Base-by-base conservation (phyloP, 2,113 vertebrate genomes). In the Todiramphus chloris region DNA sequence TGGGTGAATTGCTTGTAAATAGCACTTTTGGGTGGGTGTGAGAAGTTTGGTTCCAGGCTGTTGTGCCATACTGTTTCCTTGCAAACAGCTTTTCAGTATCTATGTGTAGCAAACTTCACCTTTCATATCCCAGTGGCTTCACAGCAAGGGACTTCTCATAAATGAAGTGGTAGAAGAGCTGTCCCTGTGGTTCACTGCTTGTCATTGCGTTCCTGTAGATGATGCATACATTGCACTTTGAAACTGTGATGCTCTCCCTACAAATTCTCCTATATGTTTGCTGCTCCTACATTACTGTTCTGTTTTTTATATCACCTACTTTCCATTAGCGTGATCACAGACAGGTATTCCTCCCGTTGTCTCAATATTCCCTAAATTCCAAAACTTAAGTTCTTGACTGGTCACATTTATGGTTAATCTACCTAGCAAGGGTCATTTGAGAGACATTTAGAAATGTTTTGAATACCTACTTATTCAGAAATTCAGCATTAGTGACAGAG, bases 1-100 rank as follows among this genome's bases (percentile, higher is more conserved):
- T 96, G 97, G 97, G 97, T 87, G 97, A 97, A 90, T 97, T 97
- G 96, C 96, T 97, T 97, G 97, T 95, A 97, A 97, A 97, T 95
- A 97, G 97, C 96, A 92, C 37, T 93, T 96, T 3, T 48, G 80
- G 46, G 96, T 97, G 70, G 96, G 97, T 1, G 85, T 96, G 89
- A 95, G 77, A 95, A 94, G 85, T 91, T 76, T 89, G 83, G 91
- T 93, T 94, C 89, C 96, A 97, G 92, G 84, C 92, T 93, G 96
- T 85, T 35, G 23, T 90, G 82, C 82, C 94, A 81, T 93, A 83
- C 78, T 96, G 94, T 93, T 96, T 97, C 79, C 85, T 93, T 96
- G 83, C 89, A 97, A 96, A 94, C 93, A 97, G 86, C 86, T 86
- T 96, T 95, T 94, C 35, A 20, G 78, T 72, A 97, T 82, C 59